These are phyloP conservation scores for Zosterops japonicus DNA, from an alignment of 2,113 vertebrate genomes.

Conservation along the genomic window DNA sequence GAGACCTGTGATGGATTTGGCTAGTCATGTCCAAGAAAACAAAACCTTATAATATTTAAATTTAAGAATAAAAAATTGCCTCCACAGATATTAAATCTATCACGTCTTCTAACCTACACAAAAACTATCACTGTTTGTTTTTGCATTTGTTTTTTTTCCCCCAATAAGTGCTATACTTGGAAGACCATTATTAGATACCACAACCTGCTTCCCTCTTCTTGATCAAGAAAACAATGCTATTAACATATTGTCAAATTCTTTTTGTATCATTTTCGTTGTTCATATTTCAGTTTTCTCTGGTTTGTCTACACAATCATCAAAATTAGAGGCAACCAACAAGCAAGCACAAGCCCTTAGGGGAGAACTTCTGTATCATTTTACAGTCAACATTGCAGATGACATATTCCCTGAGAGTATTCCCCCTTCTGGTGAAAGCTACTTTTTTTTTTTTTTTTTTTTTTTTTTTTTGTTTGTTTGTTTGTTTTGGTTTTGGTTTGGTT, in stretches of 20 bases:
- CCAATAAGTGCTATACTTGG: background rate
- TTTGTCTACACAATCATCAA: background rate
- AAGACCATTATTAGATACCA: background rate
- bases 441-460: background rate
- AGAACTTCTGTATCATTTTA: background rate
- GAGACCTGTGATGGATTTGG: background rate
- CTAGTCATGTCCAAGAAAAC: background rate
- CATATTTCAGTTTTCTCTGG: background rate
- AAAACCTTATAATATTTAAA: background rate
- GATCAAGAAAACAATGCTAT: background rate
- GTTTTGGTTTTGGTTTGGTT: no score
- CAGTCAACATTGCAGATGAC: background rate
- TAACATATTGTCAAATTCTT: background rate
- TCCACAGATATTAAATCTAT: background rate
- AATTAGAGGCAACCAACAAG: background rate
- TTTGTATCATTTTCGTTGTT: background rate
- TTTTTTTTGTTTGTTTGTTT: no score
- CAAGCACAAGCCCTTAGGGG: background rate
- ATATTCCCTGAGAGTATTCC: background rate
- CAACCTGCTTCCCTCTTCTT: background rate
- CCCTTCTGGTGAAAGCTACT: background rate
- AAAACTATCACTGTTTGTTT: background rate
- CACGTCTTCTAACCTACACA: background rate
- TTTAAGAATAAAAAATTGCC: background rate
- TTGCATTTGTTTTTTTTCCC: fast-evolving